Percentiles rank a stretch among this genome's conserved stretches.
These are phyloP conservation scores for Mycogona germanica DNA, from an alignment of 2,888 invertebrate genomes.

Conservation along the genomic window DNA sequence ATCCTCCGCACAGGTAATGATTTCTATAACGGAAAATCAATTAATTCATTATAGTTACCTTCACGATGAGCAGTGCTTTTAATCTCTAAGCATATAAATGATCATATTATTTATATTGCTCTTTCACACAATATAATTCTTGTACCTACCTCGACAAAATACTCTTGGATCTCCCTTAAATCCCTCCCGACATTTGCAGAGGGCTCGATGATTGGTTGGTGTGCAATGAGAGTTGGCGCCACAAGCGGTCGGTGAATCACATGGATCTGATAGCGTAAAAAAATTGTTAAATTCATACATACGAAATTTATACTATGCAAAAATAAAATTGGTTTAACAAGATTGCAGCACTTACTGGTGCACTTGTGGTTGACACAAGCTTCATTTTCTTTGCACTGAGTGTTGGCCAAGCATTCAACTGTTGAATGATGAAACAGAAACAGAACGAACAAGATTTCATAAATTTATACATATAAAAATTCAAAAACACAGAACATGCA, in stretches of 20 bases:
- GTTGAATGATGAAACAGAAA: neutral
- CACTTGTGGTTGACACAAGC: slow-evolving; percentile 68
- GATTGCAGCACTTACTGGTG: slow-evolving; percentile 27
- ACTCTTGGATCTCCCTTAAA: slow-evolving; percentile 62
- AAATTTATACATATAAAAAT: neutral
- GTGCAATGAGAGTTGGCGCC: slow-evolving; percentile 57
- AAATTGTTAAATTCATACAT: neutral
- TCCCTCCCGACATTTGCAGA: slow-evolving; percentile 64
- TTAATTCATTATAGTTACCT: neutral
- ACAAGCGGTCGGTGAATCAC: slow-evolving; percentile 37
- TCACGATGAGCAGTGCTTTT: too few relatives aligned
- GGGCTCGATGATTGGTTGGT: slow-evolving; percentile 55
- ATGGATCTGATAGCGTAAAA: slow-evolving; percentile 48
- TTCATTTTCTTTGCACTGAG: slow-evolving; percentile 54
- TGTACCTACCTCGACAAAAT: slow-evolving; percentile 15
- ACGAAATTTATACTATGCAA: slow-evolving; percentile 1
- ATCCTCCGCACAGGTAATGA: slow-evolving; percentile 51
- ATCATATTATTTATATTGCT: too few relatives aligned
- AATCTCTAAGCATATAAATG: too few relatives aligned
- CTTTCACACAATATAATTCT: too few relatives aligned
- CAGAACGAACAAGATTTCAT: too few relatives aligned
- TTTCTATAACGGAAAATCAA: slow-evolving; percentile 8
- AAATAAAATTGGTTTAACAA: slow-evolving; percentile 11
- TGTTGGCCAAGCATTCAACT: slow-evolving; percentile 62
- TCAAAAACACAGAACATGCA: too few relatives aligned